Conservation (phyloP, 2,113 vertebrate genomes). For the Scophthalmus maximus region DNA sequence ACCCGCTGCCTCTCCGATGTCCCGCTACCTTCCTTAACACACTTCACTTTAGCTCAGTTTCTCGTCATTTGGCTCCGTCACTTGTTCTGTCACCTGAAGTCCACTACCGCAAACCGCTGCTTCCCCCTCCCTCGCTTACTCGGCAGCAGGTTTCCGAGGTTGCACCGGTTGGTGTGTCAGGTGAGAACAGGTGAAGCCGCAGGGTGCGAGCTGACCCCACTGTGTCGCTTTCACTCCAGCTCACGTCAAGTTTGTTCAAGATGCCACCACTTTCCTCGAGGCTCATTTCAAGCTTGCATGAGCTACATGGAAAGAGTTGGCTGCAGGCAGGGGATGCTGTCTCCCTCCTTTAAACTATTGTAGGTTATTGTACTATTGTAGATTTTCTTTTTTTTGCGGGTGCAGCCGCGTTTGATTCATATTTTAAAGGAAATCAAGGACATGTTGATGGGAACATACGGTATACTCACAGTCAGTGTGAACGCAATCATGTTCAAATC, state of each 20-base stretch:
- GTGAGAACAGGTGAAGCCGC: conserved; percentile 70
- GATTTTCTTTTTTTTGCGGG: no score
- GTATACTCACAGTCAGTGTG: no score
- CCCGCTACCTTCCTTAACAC: conserved; percentile 37
- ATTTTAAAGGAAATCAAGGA: no score
- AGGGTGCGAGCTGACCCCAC: conserved; percentile 66
- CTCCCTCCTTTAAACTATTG: neutral
- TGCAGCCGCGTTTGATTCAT: neutral
- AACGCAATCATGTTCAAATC: neutral
- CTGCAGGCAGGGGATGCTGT: conserved; percentile 19
- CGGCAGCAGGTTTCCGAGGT: conserved; percentile 62
- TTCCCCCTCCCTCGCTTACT: conserved; percentile 47
- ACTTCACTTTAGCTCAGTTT: conserved; percentile 59
- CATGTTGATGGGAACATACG: no score
- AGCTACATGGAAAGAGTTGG: conserved; percentile 8
- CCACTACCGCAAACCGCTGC: conserved; percentile 11
- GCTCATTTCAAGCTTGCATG: conserved; percentile 46
- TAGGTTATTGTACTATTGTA: neutral
- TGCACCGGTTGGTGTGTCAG: conserved; percentile 56
- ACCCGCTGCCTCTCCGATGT: conserved; percentile 7
- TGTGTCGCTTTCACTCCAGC: conserved; percentile 68
- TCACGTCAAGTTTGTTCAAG: conserved; percentile 61
- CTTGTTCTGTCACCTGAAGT: conserved; percentile 45
- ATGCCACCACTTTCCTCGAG: conserved; percentile 40
- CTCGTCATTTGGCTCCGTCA: conserved; percentile 41